These are phyloP conservation scores for Hipparchia semele DNA, from an alignment of 2,888 invertebrate species.

Conservation along the genomic window DNA sequence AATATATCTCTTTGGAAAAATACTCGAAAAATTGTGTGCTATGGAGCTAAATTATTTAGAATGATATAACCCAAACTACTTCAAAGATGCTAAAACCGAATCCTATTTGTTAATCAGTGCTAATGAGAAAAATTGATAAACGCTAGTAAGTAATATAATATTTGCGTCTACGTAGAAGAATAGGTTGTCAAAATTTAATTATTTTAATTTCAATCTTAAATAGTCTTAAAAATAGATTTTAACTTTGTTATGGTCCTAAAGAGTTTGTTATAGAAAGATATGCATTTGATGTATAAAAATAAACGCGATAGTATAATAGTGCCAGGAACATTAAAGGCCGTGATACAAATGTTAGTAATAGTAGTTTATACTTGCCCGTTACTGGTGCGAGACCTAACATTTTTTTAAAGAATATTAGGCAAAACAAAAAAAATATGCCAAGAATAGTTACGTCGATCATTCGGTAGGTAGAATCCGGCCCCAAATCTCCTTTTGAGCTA, in stretches of 20 bases:
- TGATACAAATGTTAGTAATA: neutral
- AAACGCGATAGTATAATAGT: conserved; percentile 31
- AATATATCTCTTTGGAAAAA: conserved; percentile 11
- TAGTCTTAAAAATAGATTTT: conserved; percentile 39
- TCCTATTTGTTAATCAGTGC: conserved; percentile 7
- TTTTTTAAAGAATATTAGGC: no score
- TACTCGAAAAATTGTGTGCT: conserved; percentile 17
- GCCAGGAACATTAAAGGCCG: conserved; percentile 21
- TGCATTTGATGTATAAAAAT: conserved; percentile 42
- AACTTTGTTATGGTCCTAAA: conserved; percentile 39
- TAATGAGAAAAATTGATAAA: conserved; percentile 17
- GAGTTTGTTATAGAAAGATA: conserved; percentile 39
- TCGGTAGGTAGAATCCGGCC: no score
- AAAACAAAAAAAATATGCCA: no score
- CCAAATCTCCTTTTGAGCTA: no score
- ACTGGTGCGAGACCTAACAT: no score
- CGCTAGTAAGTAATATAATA: conserved; percentile 24
- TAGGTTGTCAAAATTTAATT: conserved; percentile 29
- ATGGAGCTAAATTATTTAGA: conserved; percentile 1
- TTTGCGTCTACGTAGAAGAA: conserved; percentile 36
- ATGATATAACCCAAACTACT: conserved; percentile 11
- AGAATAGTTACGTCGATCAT: no score
- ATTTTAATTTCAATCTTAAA: conserved; percentile 29
- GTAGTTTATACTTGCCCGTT: no score
- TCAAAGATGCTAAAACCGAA: conserved; percentile 15